These are phyloP conservation scores for Sander vitreus DNA, from an alignment of 2,113 vertebrate species.

Conservation along the genomic window DNA sequence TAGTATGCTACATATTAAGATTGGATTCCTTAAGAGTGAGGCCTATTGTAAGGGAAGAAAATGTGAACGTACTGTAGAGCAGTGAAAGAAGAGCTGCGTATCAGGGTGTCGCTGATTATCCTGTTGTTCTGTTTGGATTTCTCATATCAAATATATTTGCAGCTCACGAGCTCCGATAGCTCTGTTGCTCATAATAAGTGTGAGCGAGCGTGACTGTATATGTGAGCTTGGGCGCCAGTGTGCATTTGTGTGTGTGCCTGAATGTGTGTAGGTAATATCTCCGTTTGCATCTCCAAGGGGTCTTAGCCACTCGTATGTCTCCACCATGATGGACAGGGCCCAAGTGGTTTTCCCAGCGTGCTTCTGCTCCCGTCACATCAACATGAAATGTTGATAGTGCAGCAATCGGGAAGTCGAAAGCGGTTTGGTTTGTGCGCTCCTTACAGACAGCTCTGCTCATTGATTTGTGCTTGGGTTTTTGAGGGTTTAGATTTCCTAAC, in stretches of 20 bases:
- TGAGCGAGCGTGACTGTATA: conserved; percentile 6
- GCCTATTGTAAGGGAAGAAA: conserved; percentile 40
- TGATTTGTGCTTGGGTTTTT: conserved; percentile 82
- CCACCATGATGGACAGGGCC: conserved; percentile 68
- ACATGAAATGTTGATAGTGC: conserved; percentile 81
- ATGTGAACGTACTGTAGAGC: conserved; percentile 20
- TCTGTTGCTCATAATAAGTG: conserved; percentile 34
- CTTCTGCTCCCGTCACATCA: conserved; percentile 69
- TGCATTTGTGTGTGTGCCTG: not conserved
- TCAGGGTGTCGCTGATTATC: conserved; percentile 44
- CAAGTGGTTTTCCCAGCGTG: conserved; percentile 65
- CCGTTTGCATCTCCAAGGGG: conserved; percentile 66
- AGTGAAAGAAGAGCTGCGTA: conserved; percentile 42
- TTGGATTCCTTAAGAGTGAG: conserved; percentile 67
- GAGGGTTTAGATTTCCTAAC: conserved; percentile 82
- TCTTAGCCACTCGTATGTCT: conserved; percentile 56
- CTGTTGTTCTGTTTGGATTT: conserved; percentile 51
- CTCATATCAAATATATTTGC: conserved; percentile 55
- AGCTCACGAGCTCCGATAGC: conserved; percentile 28
- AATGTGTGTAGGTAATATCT: conserved; percentile 35
- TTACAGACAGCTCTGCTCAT: conserved; percentile 80
- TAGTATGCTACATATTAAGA: conserved; percentile 71
- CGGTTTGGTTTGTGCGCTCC: conserved; percentile 72
- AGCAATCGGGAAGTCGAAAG: conserved; percentile 76
- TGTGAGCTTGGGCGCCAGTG: conserved; percentile 7